phyloP scores from a whole-genome alignment of 2,113 vertebrate genomes.

The Oenanthe oenanthe region DNA sequence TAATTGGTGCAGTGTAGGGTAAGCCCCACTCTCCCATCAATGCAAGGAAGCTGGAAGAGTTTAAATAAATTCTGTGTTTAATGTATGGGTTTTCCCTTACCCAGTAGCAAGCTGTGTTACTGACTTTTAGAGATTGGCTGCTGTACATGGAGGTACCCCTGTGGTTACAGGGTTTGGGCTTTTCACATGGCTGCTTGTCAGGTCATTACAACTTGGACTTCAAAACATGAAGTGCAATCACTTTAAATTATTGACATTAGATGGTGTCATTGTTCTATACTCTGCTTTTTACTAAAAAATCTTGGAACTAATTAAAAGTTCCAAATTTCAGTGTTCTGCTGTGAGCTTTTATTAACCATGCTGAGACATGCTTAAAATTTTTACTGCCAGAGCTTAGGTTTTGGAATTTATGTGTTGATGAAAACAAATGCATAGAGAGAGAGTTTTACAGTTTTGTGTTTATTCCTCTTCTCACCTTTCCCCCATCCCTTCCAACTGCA shows the following conservation, averaged over 20 bases:
- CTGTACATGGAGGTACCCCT: background rate
- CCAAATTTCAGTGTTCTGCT: background rate
- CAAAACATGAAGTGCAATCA: background rate
- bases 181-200: background rate
- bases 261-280: background rate
- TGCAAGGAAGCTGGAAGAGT: background rate
- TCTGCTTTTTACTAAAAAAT: background rate
- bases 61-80: background rate
- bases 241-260: background rate
- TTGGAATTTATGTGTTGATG: background rate
- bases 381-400: background rate
- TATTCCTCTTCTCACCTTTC: background rate
- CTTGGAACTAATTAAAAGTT: background rate
- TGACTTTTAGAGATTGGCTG: background rate
- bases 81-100: background rate
- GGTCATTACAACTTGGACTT: background rate
- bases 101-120: background rate
- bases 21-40: background rate
- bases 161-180: background rate
- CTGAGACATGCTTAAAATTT: background rate
- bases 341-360: background rate
- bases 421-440: background rate
- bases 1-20: background rate
- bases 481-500: rapidly evolving
- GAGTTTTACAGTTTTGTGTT: background rate